phyloP scores from a whole-genome alignment of 2,113 vertebrate species.

The Chelonoidis abingdonii region DNA sequence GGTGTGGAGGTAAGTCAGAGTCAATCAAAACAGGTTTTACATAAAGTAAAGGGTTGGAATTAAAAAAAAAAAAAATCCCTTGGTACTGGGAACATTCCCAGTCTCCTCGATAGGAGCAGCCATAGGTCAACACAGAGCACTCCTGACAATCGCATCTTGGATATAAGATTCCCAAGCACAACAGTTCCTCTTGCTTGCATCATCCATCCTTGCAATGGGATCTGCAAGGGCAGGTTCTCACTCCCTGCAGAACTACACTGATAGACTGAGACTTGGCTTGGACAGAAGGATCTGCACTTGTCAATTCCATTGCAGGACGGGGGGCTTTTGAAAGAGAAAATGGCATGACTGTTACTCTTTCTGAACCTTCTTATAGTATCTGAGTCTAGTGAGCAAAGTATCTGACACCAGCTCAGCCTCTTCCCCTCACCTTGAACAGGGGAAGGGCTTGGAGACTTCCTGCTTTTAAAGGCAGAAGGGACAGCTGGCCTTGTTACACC shows the following conservation, averaged over 20 bases:
- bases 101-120: background rate
- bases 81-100: too few relatives aligned
- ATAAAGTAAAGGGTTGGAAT: background rate
- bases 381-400: background rate
- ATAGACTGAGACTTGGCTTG: background rate
- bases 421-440: rapidly evolving
- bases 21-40: too few relatives aligned
- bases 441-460: background rate
- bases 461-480: too few relatives aligned
- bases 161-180: background rate
- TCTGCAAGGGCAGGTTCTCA: background rate
- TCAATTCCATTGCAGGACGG: background rate
- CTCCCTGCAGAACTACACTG: background rate
- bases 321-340: background rate
- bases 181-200: background rate
- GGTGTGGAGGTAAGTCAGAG: background rate
- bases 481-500: too few relatives aligned
- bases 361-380: too few relatives aligned
- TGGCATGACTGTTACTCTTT: background rate
- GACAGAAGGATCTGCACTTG: background rate
- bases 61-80: too few relatives aligned
- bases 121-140: background rate
- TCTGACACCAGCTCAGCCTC: background rate
- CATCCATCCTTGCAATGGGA: background rate
- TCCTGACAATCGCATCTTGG: background rate